Evolutionary conservation across 1,140 invertebrate genomes (phyloP), one percentile per base, ranked within the genome.

Genomic region (Hesperophylax magnus): DNA sequence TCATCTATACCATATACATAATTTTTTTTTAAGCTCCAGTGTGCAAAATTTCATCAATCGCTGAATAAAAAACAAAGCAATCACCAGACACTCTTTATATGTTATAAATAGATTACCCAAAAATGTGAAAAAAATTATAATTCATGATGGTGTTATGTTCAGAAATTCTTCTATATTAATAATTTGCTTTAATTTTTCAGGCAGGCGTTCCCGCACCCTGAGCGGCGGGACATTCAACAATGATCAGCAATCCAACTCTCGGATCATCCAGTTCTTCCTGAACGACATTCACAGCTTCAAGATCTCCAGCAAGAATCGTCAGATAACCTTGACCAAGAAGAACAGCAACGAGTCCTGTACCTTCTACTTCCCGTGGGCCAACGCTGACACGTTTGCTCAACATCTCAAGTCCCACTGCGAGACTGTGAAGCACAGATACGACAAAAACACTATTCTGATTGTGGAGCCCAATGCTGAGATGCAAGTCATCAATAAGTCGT

Each of bases 351-450:
- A 79, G 93, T 95, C 83, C 94, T 69, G 94, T 81, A 94, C 94
- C 17, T 94, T 96, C 85, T 94, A 96, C 85, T 98, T 98, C 88
- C 95, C 97, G 86, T 92, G 95, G 85, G 95, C 94, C 11, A 96
- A 96, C 83, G 95, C 95, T 8, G 94, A 96, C 85, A 92, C 93
- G 79, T 95, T 98, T 86, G 89, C 97, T 9, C 91, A 92, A 31
- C 90, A 92, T 56, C 88, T 96, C 18, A 93, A 93, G 84, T 90
- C 87, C 72, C 86, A 89, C 67, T 86, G 94, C 8, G 92, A 91
- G 87, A 92, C 93, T 17, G 90, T 90, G 15, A 95, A 93, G 84
- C 93, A 94, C 0, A 92, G 92, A 79, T 91, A 92, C 69, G 94
- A 96, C 81, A 93, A 91, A 85, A 92, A 95, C 86, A 88, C 94